These are phyloP conservation scores for Nomada hirtipes DNA, from an alignment of 2,888 invertebrate genomes.

Conservation along the genomic window DNA sequence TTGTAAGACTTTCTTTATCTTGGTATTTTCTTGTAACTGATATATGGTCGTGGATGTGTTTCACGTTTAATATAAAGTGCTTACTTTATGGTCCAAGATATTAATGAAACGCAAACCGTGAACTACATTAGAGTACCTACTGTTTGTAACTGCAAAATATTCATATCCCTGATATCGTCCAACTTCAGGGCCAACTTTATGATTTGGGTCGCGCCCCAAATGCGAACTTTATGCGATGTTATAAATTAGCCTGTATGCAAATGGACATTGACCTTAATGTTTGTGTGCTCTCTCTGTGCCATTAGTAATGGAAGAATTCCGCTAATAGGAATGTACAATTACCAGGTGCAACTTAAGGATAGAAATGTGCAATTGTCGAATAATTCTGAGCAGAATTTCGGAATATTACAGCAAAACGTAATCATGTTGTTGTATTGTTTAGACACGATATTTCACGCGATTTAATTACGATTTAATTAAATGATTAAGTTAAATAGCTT, in stretches of 20 bases:
- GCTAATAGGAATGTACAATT: background rate
- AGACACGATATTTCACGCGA: too few relatives aligned
- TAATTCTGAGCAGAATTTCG: too few relatives aligned
- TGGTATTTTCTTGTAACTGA: too few relatives aligned
- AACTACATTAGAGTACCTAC: background rate
- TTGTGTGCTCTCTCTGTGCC: background rate
- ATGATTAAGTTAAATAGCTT: too few relatives aligned
- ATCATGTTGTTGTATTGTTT: too few relatives aligned
- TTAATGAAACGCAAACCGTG: conserved; percentile 13
- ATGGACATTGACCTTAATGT: conserved; percentile 1
- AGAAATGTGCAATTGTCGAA: too few relatives aligned
- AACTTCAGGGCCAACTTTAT: conserved; percentile 27
- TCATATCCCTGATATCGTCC: conserved; percentile 20
- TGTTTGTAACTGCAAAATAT: conserved; percentile 33
- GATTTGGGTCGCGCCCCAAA: conserved; percentile 32
- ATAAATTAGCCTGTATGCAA: conserved; percentile 36
- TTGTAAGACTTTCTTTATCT: too few relatives aligned
- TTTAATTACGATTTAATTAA: too few relatives aligned
- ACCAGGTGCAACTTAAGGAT: too few relatives aligned
- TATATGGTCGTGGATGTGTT: background rate
- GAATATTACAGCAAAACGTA: too few relatives aligned
- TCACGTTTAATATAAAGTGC: background rate
- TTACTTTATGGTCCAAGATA: background rate
- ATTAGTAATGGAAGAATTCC: background rate
- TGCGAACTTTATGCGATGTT: conserved; percentile 30